A percentile compares a stretch with the other conserved stretches of the same genome.
phyloP scores from a whole-genome alignment of 2,888 invertebrate genomes.

The Watsonalla cultraria region DNA sequence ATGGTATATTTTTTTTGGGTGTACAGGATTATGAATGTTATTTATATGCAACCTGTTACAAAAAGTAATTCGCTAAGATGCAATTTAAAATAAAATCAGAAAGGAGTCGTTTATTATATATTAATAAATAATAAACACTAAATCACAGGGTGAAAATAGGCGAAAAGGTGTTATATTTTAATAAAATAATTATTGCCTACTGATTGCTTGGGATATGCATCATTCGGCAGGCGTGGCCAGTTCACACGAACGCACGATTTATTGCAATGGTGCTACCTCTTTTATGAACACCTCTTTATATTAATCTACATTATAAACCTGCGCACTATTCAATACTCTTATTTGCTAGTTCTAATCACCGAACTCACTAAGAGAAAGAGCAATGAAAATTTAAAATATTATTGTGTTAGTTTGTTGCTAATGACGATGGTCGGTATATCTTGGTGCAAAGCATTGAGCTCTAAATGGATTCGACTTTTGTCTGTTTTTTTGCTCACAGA shows the following conservation, averaged over 20 bases:
- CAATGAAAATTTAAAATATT: slow-evolving; percentile 5
- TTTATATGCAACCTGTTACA: not conserved
- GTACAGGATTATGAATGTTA: no score
- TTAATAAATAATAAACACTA: slow-evolving; percentile 54
- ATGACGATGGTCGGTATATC: slow-evolving; percentile 2
- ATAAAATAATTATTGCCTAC: slow-evolving; percentile 68
- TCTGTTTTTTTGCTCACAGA: slow-evolving; percentile 48
- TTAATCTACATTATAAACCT: not conserved
- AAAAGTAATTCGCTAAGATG: not conserved
- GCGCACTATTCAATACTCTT: not conserved
- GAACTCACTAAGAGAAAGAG: not conserved
- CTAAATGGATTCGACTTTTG: slow-evolving; percentile 38
- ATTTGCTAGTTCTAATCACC: not conserved
- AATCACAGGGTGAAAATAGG: slow-evolving; percentile 52
- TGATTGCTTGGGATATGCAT: slow-evolving; percentile 51
- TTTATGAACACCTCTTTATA: slow-evolving; percentile 7
- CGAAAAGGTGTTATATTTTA: slow-evolving; percentile 64
- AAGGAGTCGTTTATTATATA: slow-evolving; percentile 37
- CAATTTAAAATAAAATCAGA: slow-evolving; percentile 18
- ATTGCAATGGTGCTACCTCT: slow-evolving; percentile 34
- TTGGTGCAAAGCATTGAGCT: slow-evolving; percentile 19
- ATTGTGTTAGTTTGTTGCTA: not conserved
- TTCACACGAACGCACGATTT: slow-evolving; percentile 67
- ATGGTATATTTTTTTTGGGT: no score
- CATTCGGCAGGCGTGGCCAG: slow-evolving; percentile 54